Conservation (phyloP, 2,888 invertebrate species). For the Liodrosophila aerea region DNA sequence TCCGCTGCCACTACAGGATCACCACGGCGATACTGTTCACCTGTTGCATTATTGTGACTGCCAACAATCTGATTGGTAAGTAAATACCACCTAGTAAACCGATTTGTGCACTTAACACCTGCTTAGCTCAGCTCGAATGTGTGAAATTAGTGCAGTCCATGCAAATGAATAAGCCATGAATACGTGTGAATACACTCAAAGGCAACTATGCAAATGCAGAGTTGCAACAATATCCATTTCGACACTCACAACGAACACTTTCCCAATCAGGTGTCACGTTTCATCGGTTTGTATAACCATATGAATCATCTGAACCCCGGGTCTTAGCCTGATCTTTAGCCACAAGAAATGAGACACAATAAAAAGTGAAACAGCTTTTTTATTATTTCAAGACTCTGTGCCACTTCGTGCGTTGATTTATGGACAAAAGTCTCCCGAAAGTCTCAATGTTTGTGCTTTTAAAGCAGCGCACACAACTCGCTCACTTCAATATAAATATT, state of each 20-base stretch:
- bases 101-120: constrained; percentile 17
- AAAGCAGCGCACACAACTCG: constrained; percentile 43
- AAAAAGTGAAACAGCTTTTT: background rate
- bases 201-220: constrained; percentile 38
- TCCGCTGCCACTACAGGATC: constrained; percentile 93
- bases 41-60: constrained; percentile 93
- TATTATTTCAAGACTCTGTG: background rate
- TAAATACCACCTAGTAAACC: constrained; percentile 47
- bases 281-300: too few relatives aligned
- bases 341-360: constrained; percentile 35
- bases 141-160: constrained; percentile 50
- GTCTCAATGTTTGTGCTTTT: constrained; percentile 64
- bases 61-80: constrained; percentile 95
- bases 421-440: background rate
- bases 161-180: constrained; percentile 39
- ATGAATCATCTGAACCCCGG: constrained; percentile 2
- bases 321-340: background rate
- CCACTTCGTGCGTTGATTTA: too few relatives aligned
- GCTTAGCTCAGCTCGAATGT: constrained; percentile 22
- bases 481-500: constrained; percentile 61
- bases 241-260: constrained; percentile 41
- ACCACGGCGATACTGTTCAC: constrained; percentile 93
- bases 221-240: constrained; percentile 29
- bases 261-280: constrained; percentile 40
- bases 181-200: background rate